Evolutionary conservation across 2,113 vertebrate genomes (phyloP).

Genomic region (Spheniscus mendiculus): DNA sequence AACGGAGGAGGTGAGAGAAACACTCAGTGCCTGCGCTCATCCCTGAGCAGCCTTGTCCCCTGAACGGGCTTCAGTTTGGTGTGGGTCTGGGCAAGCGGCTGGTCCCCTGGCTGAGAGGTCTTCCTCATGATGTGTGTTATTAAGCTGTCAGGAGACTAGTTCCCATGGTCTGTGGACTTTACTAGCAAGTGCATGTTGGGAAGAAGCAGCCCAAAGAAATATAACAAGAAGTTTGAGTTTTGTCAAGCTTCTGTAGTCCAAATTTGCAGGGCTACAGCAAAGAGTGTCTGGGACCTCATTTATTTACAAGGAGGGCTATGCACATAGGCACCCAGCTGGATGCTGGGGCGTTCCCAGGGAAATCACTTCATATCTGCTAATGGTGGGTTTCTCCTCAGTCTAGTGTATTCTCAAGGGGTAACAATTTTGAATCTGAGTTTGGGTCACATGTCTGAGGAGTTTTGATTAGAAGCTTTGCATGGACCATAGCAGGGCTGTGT

Average conservation of each 20-base stretch:
- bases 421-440: background rate
- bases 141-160: background rate
- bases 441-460: background rate
- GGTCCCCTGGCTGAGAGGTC: background rate
- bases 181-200: background rate
- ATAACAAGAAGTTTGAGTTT: background rate
- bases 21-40: rapidly evolving
- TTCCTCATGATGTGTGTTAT: background rate
- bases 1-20: slow-evolving; percentile 87
- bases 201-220: background rate
- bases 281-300: background rate
- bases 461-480: background rate
- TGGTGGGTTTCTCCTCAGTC: background rate
- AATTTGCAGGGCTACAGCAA: background rate
- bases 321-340: background rate
- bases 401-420: background rate
- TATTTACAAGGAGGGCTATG: background rate
- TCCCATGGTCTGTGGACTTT: background rate
- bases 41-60: background rate
- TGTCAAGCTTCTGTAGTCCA: background rate
- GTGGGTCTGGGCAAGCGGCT: background rate
- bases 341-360: background rate
- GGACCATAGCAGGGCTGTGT: background rate
- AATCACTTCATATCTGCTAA: background rate
- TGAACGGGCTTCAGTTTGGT: background rate